Conservation (phyloP, 2,797 vertebrate genomes). For the Mormyrus hasselquistii region DNA sequence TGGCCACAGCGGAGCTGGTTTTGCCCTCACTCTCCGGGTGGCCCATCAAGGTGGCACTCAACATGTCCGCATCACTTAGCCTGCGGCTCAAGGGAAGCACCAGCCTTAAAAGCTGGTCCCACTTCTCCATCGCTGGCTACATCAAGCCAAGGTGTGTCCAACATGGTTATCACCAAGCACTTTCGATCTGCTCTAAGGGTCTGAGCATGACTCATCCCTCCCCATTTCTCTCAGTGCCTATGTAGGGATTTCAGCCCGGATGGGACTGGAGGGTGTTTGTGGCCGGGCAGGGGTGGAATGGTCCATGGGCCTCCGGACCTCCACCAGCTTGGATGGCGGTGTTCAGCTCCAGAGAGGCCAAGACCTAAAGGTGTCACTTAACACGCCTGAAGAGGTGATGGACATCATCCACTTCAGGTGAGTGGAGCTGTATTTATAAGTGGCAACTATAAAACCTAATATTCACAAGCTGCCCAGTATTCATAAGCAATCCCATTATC, state of each 20-base stretch:
- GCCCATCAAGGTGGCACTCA: slow-evolving; percentile 67
- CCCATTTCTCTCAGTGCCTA: slow-evolving; percentile 53
- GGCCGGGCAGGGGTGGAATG: slow-evolving; percentile 72
- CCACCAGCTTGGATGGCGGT: slow-evolving; percentile 70
- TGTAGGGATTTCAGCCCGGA: slow-evolving; percentile 63
- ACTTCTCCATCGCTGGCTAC: slow-evolving; percentile 72
- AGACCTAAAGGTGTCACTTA: slow-evolving; percentile 68
- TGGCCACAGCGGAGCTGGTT: slow-evolving; percentile 63
- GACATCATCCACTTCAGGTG: slow-evolving; percentile 75
- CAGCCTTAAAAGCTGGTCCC: slow-evolving; percentile 60
- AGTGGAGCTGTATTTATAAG: slow-evolving; percentile 6
- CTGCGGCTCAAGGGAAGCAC: slow-evolving; percentile 66
- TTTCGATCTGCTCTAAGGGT: not conserved
- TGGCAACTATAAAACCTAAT: not conserved
- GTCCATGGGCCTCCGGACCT: slow-evolving; percentile 63
- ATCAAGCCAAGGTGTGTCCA: slow-evolving; percentile 70
- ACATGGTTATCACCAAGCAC: not conserved
- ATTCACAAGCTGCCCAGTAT: not conserved
- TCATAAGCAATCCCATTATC: not conserved
- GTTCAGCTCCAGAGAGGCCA: slow-evolving; percentile 70
- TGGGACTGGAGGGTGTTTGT: slow-evolving; percentile 64
- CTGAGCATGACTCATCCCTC: not conserved
- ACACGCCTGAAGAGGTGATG: slow-evolving; percentile 73
- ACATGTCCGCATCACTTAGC: slow-evolving; percentile 64
- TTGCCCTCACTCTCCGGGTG: slow-evolving; percentile 77